Percentiles rank a stretch among this genome's conserved stretches.
Conservation (phyloP, 2,888 invertebrate species). For the Podotricha telesiphe region DNA sequence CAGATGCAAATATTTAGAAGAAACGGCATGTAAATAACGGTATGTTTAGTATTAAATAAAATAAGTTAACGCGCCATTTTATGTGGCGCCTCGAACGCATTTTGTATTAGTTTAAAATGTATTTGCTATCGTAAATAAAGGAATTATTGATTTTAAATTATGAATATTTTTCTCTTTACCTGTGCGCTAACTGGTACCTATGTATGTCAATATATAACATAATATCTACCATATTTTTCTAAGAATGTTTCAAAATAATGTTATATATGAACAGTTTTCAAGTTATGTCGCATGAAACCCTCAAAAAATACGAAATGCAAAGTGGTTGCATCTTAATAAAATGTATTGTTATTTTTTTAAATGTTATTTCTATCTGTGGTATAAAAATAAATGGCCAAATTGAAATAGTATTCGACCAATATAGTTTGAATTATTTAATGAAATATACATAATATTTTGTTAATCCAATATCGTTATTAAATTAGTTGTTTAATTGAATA, state of each 20-base stretch:
- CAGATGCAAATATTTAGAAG: conserved; percentile 83
- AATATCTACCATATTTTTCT: conserved; percentile 43
- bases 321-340: neutral
- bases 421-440: conserved; percentile 40
- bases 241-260: conserved; percentile 35
- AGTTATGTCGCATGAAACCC: neutral
- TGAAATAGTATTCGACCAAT: conserved; percentile 34
- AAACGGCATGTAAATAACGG: conserved; percentile 79
- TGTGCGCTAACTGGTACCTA: conserved; percentile 49
- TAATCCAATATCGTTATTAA: conserved; percentile 16
- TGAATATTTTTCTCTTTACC: conserved; percentile 38
- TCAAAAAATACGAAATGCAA: neutral
- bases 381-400: neutral
- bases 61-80: conserved; percentile 59
- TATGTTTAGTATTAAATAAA: conserved; percentile 63
- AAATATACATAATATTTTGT: conserved; percentile 32
- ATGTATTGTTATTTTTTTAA: conserved; percentile 20
- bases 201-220: conserved; percentile 39
- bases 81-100: conserved; percentile 60
- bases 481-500: conserved; percentile 26
- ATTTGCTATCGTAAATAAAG: conserved; percentile 44
- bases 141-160: conserved; percentile 44
- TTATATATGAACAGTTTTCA: conserved; percentile 36
- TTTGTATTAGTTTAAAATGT: conserved; percentile 52
- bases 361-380: conserved; percentile 22